A percentile compares a stretch with the other conserved stretches of the same genome.
phyloP scores from a whole-genome alignment of 2,888 invertebrate genomes.

The Luperina nickerlii region DNA sequence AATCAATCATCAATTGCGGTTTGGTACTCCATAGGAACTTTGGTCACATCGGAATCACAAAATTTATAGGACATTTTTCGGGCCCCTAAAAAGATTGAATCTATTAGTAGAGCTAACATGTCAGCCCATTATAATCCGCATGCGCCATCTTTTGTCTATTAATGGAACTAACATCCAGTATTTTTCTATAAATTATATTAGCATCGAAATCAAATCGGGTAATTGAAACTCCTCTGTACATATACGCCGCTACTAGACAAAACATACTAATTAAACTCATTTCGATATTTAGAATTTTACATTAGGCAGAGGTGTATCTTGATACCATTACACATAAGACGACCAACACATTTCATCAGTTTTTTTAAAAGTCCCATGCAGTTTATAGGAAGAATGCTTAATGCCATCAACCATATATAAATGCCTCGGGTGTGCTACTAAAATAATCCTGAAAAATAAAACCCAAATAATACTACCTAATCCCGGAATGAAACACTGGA shows the following conservation, averaged over 20 bases:
- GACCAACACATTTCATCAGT: no score
- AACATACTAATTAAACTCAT: no score
- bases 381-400: no score
- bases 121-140: no score
- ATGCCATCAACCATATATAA: not conserved
- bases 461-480: no score
- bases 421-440: not conserved
- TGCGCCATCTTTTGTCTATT: constrained; percentile 1
- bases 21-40: not conserved
- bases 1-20: not conserved
- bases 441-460: not conserved
- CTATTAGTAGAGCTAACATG: no score
- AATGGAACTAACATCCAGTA: not conserved
- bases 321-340: no score
- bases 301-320: no score
- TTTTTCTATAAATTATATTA: not conserved
- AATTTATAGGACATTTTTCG: not conserved
- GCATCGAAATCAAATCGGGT: not conserved
- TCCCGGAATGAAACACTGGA: not conserved
- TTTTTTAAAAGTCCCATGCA: not conserved
- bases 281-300: no score
- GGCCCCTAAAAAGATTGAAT: not conserved
- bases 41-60: not conserved
- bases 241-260: not conserved
- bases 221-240: not conserved